These are phyloP conservation scores for Diplodus puntazzo DNA, from an alignment of 2,797 vertebrate species.

Conservation along the genomic window DNA sequence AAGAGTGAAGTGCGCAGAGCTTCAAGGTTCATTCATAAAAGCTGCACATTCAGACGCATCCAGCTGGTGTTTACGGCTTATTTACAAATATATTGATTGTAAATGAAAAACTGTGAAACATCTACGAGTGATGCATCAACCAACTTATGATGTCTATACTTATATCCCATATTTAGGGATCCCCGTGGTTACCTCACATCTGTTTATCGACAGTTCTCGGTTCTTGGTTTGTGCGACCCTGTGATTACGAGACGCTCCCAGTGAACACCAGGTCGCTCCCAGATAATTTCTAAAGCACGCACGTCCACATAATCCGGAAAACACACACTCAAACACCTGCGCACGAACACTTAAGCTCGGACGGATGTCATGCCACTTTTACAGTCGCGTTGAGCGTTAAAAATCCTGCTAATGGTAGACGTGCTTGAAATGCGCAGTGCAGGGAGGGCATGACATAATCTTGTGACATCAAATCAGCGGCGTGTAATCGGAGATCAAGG, in stretches of 20 bases:
- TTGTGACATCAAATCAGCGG: not conserved
- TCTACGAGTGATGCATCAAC: not conserved
- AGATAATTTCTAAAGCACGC: conserved; percentile 12
- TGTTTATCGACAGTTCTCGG: conserved; percentile 8
- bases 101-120: not conserved
- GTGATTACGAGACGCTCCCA: conserved; percentile 54
- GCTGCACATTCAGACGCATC: not conserved
- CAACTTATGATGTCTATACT: not conserved
- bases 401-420: not conserved
- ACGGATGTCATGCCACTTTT: not conserved
- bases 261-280: conserved; percentile 19
- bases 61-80: not conserved
- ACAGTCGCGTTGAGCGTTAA: not conserved
- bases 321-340: conserved; percentile 23
- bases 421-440: not conserved
- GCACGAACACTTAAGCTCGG: not conserved
- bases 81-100: not conserved
- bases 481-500: conserved; percentile 4
- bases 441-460: not conserved
- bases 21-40: not conserved
- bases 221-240: conserved; percentile 16
- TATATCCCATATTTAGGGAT: not conserved
- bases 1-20: not conserved
- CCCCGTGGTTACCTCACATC: conserved; percentile 5
- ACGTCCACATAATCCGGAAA: not conserved